Percentiles rank a stretch among this genome's conserved stretches.
These are phyloP conservation scores for Dicrurus megarhynchus DNA, from an alignment of 2,113 vertebrate species.

Conservation along the genomic window DNA sequence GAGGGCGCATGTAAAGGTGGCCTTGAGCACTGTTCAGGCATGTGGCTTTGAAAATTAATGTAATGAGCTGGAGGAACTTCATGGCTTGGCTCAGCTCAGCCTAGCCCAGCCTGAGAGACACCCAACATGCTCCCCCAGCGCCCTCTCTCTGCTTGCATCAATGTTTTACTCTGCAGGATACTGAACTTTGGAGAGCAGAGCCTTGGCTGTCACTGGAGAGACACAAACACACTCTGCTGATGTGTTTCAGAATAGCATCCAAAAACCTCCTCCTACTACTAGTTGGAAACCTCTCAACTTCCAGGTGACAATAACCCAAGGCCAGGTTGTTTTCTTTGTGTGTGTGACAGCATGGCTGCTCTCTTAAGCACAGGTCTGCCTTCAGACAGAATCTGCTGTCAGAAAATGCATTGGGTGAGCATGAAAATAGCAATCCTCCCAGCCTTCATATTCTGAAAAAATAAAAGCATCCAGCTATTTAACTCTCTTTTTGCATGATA, in stretches of 20 bases:
- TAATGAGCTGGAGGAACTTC: neutral
- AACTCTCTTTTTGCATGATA: neutral
- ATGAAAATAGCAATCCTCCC: neutral
- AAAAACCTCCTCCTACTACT: neutral
- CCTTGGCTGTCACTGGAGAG: neutral
- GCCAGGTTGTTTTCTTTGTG: neutral
- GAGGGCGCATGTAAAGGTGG: accelerated
- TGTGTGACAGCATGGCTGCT: neutral
- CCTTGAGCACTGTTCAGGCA: neutral
- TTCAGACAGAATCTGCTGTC: neutral
- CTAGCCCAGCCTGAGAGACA: neutral
- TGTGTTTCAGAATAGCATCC: neutral
- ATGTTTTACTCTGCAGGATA: neutral
- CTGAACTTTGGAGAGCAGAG: neutral
- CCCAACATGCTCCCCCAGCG: accelerated
- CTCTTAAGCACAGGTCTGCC: neutral
- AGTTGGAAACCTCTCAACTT: neutral
- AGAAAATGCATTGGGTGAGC: neutral
- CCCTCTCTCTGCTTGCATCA: neutral
- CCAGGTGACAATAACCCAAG: neutral
- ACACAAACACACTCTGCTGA: neutral
- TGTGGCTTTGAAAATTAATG: neutral
- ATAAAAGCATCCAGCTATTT: neutral
- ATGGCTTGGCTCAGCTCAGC: neutral
- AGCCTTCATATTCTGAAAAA: neutral